Conservation (phyloP, 2,888 invertebrate species). For the Drosophila ochracea region DNA sequence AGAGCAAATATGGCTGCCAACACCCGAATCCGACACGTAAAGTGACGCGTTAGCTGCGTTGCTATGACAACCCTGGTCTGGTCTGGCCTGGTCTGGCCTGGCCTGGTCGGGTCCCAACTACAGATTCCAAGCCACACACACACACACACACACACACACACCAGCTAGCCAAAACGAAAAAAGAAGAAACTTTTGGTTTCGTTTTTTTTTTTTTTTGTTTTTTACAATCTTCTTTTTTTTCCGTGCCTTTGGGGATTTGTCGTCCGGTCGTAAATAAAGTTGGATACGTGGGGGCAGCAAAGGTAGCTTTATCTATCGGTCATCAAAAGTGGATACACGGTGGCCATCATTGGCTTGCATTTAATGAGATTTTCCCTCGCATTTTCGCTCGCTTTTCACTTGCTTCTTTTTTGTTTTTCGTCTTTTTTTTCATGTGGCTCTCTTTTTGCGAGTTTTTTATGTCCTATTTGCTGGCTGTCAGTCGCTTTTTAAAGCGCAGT, state of each 20-base stretch:
- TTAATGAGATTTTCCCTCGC: conserved; percentile 71
- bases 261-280: conserved; percentile 68
- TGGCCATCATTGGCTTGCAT: conserved; percentile 76
- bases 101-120: neutral
- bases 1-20: conserved; percentile 85
- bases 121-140: conserved; percentile 2
- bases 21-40: conserved; percentile 85
- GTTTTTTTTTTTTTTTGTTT: neutral
- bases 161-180: neutral
- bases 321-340: conserved; percentile 57
- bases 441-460: neutral
- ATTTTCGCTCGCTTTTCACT: conserved; percentile 14
- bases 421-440: neutral
- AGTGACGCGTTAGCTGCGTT: conserved; percentile 84
- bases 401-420: conserved; percentile 1
- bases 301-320: conserved; percentile 67
- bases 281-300: conserved; percentile 20
- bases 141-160: neutral
- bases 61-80: conserved; percentile 82
- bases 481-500: conserved; percentile 38
- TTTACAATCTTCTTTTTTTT: conserved; percentile 9
- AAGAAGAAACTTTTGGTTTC: conserved; percentile 2
- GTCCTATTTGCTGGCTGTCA: conserved; percentile 33
- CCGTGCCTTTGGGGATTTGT: conserved; percentile 52
- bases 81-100: neutral